A percentile compares a stretch with the other conserved stretches of the same genome.
phyloP scores from a whole-genome alignment of 2,797 vertebrate species.

The Amphiprion clarkii region DNA sequence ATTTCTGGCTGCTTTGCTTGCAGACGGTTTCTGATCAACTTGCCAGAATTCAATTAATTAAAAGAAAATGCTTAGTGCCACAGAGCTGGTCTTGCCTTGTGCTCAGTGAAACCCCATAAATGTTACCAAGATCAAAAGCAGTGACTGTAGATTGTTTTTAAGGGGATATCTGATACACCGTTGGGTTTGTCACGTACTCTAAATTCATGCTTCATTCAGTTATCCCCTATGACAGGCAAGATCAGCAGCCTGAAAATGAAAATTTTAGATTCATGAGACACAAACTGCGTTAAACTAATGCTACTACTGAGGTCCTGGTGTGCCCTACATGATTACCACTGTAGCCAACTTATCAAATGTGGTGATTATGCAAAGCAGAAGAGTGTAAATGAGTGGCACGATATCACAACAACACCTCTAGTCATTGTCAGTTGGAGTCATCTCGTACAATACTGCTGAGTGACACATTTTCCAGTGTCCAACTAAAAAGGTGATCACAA shows the following conservation, averaged over 20 bases:
- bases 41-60: constrained; percentile 22
- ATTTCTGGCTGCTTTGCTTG: constrained; percentile 1
- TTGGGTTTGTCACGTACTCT: neutral
- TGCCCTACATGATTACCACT: neutral
- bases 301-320: neutral
- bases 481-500: too few species aligned
- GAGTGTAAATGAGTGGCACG: neutral
- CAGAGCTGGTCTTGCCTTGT: neutral
- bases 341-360: constrained; percentile 19
- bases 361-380: constrained; percentile 1
- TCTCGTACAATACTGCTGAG: neutral
- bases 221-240: neutral
- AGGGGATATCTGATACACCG: constrained; percentile 1
- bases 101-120: neutral
- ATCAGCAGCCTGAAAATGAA: constrained; percentile 8
- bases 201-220: neutral
- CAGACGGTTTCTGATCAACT: constrained; percentile 22
- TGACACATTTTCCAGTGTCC: too few species aligned
- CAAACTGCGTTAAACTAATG: constrained; percentile 2
- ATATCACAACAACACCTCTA: constrained; percentile 7
- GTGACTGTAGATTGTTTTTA: neutral
- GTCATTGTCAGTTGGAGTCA: neutral
- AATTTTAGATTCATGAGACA: constrained; percentile 28
- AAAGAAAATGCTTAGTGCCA: constrained; percentile 17
- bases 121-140: neutral